A percentile compares a stretch with the other conserved stretches of the same genome.
Conservation (phyloP, 1,140 invertebrate species). For the Tachypleus tridentatus region DNA sequence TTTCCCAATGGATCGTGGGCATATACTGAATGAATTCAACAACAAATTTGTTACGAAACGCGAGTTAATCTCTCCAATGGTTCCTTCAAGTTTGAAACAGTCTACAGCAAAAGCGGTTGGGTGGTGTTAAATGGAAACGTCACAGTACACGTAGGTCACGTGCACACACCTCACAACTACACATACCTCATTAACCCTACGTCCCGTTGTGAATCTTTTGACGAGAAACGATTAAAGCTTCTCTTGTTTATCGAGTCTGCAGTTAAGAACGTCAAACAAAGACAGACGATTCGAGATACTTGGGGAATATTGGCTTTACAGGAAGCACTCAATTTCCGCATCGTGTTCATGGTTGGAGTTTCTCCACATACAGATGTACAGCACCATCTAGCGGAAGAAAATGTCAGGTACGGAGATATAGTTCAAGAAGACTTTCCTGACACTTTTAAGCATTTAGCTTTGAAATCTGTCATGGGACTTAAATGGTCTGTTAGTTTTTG, state of each 20-base stretch:
- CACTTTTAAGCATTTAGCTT: conserved; percentile 36
- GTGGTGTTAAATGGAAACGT: conserved; percentile 22
- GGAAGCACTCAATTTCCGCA: conserved; percentile 22
- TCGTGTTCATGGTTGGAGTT: conserved; percentile 24
- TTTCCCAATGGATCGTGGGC: too few relatives aligned
- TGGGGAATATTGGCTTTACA: conserved; percentile 24
- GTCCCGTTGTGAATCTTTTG: conserved; percentile 16
- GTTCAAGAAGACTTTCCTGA: conserved; percentile 35
- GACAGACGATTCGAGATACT: conserved; percentile 24
- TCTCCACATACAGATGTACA: conserved; percentile 15
- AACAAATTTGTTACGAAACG: too few relatives aligned
- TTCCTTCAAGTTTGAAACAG: too few relatives aligned
- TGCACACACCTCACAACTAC: conserved; percentile 12
- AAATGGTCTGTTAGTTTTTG: conserved; percentile 34
- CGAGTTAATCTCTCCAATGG: too few relatives aligned
- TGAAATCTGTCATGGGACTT: conserved; percentile 34
- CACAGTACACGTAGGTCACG: conserved; percentile 20
- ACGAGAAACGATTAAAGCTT: conserved; percentile 7
- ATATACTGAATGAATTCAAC: too few relatives aligned
- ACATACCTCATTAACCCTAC: conserved; percentile 18
- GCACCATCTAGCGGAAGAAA: conserved; percentile 28
- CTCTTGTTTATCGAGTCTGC: conserved; percentile 24
- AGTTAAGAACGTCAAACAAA: conserved; percentile 14
- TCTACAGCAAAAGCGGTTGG: conserved; percentile 29
- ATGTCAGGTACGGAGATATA: conserved; percentile 33